Percentiles rank a stretch among this genome's conserved stretches.
phyloP scores from a whole-genome alignment of 1,140 invertebrate species.

The Penaeus japonicus region DNA sequence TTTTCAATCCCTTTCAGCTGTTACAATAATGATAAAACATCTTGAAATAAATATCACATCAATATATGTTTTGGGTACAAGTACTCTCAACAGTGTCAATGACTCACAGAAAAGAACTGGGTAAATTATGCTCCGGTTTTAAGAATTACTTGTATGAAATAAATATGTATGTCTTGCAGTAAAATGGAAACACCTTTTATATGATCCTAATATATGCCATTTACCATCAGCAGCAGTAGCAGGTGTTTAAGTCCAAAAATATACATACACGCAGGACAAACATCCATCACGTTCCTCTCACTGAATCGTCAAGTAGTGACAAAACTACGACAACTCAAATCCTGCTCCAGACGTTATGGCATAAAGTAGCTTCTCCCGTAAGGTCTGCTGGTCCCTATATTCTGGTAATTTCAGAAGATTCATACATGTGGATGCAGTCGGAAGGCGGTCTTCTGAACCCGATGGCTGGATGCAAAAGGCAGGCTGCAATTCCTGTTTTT shows the following conservation, averaged over 20 bases:
- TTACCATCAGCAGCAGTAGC: neutral
- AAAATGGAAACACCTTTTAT: neutral
- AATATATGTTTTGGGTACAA: no score
- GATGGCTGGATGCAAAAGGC: constrained; percentile 93
- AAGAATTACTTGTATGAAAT: neutral
- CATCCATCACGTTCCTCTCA: neutral
- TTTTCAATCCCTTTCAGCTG: no score
- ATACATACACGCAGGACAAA: neutral
- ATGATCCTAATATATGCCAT: neutral
- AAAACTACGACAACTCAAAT: constrained; percentile 89
- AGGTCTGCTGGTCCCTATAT: constrained; percentile 78
- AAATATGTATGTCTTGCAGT: neutral
- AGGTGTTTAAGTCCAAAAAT: neutral
- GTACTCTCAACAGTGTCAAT: no score
- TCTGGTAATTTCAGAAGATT: constrained; percentile 96
- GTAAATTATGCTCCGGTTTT: neutral
- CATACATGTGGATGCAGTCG: constrained; percentile 96
- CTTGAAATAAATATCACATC: no score
- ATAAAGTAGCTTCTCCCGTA: constrained; percentile 87
- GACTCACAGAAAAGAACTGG: no score
- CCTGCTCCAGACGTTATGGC: constrained; percentile 94
- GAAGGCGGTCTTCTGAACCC: constrained; percentile 83
- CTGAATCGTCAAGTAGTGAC: constrained; percentile 55
- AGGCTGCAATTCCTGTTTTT: constrained; percentile 84
- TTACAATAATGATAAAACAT: no score